Conservation (phyloP, 2,113 vertebrate genomes). For the Acanthisitta chloris region DNA sequence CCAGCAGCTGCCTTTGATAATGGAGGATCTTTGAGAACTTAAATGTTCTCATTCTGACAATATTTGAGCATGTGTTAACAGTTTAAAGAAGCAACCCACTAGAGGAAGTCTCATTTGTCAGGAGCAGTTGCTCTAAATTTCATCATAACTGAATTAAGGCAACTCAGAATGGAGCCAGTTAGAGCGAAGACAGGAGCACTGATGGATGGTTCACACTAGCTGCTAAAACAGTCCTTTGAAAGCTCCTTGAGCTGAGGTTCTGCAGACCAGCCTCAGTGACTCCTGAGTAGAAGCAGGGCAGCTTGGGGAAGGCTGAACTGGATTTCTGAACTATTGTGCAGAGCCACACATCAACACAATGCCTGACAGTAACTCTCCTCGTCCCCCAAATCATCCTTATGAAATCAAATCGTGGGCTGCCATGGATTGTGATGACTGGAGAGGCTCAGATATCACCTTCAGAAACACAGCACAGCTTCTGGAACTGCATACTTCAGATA, state of each 20-base stretch:
- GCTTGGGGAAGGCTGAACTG: neutral
- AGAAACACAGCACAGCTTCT: neutral
- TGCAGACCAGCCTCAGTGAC: neutral
- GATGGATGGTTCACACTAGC: slow-evolving; percentile 22
- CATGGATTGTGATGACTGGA: rapidly evolving
- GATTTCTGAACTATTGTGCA: neutral
- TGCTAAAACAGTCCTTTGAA: neutral
- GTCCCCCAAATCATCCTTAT: neutral
- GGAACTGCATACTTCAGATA: neutral
- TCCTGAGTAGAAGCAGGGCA: neutral
- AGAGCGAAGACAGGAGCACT: slow-evolving; percentile 34
- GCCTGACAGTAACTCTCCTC: neutral
- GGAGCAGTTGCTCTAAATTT: slow-evolving; percentile 47
- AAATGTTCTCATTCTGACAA: neutral
- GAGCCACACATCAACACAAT: neutral
- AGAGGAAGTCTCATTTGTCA: slow-evolving; percentile 56
- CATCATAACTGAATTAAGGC: slow-evolving; percentile 27
- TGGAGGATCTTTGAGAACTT: neutral
- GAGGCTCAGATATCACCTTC: neutral
- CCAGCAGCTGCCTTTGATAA: slow-evolving; percentile 39
- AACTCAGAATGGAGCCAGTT: neutral
- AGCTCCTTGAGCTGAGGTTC: slow-evolving; percentile 14
- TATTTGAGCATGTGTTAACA: slow-evolving; percentile 51
- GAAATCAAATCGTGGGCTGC: neutral
- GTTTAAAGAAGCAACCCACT: slow-evolving; percentile 49